Base-by-base conservation (phyloP, 2,888 invertebrate species). In the Timandra comae region DNA sequence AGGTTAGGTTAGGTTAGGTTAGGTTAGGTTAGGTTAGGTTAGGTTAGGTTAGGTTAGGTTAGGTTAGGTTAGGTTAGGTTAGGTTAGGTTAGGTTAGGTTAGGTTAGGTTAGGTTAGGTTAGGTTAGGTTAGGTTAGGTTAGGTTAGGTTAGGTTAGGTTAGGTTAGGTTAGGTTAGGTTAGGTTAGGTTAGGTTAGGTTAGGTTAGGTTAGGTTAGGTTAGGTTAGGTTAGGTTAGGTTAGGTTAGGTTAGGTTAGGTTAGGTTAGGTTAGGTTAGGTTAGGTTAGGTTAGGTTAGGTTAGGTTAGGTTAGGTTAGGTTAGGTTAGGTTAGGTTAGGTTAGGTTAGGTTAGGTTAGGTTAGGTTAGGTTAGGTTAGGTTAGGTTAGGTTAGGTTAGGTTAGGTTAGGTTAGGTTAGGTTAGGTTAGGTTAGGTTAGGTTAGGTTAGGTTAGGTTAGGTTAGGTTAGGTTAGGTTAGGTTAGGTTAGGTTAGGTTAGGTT, bases 201-300 rank as follows among this genome's bases (percentile, higher is more conserved):
- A 36, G 31, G 31, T 36, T 36, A 32, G 36, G 30, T 35, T 30
- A 35, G 35, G 35, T 35, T 35, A 35, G 35, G 35, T 35, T 35
- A 30, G 35, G 30, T 35, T 30, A 35, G 35, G 35, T 36, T 12
- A 22, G 27, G 31, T 35, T 33, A 30, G 30, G 35, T 34, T 37
- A 35, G 30, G 41, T 20, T 36, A 29, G 25, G 31, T 33, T 33
- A 29, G 33, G 28, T 33, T 33, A 29, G 28, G 29, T 29, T 33
- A 29, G 24, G 33, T 24, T 24, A 28, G 33, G 33, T 33, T 29
- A 29, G 29, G 28, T 33, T 33, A 25, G 33, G 34, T 38, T 38
- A 43, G 43, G 40, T 43, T 43, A 43, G 43, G 43, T 43, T 43
- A 43, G 43, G 41, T 43, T 43, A 37, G 38, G 43, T 43, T 43